These are phyloP conservation scores for Dicranocentrus wangi DNA, from an alignment of 2,888 invertebrate species.

Conservation along the genomic window DNA sequence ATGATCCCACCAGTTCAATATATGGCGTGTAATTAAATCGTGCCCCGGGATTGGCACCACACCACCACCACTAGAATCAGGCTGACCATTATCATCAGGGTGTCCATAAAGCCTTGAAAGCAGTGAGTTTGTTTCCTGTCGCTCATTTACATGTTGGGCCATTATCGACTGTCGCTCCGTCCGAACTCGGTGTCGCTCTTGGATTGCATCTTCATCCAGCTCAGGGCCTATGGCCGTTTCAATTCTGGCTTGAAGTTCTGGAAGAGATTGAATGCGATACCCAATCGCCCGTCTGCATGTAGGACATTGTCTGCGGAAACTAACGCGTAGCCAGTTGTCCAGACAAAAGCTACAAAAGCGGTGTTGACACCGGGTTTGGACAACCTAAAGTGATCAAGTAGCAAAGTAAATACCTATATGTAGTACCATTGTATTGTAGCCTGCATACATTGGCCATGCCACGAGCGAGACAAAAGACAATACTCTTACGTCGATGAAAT, in stretches of 20 bases:
- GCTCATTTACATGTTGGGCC: background rate
- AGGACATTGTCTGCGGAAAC: slow-evolving; percentile 58
- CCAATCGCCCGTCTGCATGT: slow-evolving; percentile 50
- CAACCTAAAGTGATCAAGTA: slow-evolving; percentile 45
- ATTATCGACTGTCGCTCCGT: slow-evolving; percentile 17
- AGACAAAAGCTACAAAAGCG: slow-evolving; percentile 67
- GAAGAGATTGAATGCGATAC: background rate
- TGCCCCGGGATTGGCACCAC: too few species aligned
- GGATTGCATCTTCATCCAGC: background rate
- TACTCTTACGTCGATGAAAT: slow-evolving; percentile 66
- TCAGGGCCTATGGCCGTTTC: slow-evolving; percentile 15
- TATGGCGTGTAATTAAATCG: too few species aligned
- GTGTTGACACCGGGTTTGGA: slow-evolving; percentile 63
- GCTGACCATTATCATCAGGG: too few species aligned
- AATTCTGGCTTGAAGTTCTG: slow-evolving; percentile 16
- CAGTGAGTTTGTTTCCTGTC: slow-evolving; percentile 23
- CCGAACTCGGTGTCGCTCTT: slow-evolving; percentile 38
- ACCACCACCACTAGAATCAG: too few species aligned
- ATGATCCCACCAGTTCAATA: too few species aligned
- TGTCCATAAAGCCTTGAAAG: too few species aligned
- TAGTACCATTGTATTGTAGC: too few species aligned
- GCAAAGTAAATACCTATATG: too few species aligned
- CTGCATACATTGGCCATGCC: too few species aligned
- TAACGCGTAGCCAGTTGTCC: slow-evolving; percentile 61
- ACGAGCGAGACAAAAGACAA: too few species aligned